Percentiles rank a stretch among this genome's conserved stretches.
Evolutionary conservation across 2,888 invertebrate species (phyloP).

Genomic region (Stegana nigrithorax): DNA sequence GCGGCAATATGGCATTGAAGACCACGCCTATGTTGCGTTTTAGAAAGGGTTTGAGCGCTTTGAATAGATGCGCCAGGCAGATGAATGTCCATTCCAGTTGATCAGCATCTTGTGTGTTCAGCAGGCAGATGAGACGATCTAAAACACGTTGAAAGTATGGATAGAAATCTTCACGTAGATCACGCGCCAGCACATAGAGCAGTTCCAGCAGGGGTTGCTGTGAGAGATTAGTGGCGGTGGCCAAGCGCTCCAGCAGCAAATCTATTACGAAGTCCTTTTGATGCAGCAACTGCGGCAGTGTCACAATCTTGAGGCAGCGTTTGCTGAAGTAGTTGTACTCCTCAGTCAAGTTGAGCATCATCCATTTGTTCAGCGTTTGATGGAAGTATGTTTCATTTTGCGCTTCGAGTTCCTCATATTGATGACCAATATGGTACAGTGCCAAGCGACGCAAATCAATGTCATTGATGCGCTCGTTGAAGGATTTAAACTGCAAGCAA

Average conservation of each 20-base stretch:
- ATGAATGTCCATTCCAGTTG: constrained; percentile 88
- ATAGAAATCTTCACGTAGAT: constrained; percentile 90
- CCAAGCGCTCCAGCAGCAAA: constrained; percentile 79
- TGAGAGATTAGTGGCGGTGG: constrained; percentile 78
- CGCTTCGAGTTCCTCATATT: constrained; percentile 76
- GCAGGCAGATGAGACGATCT: constrained; percentile 76
- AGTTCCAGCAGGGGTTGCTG: constrained; percentile 87
- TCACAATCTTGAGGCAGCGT: constrained; percentile 81
- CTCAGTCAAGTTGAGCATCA: constrained; percentile 86
- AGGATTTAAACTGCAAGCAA: constrained; percentile 81
- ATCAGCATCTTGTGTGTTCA: constrained; percentile 83
- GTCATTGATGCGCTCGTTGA: constrained; percentile 86
- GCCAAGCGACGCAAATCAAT: constrained; percentile 86
- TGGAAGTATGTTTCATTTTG: constrained; percentile 82
- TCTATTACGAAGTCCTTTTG: constrained; percentile 82
- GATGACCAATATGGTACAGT: constrained; percentile 84
- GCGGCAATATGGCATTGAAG: constrained; percentile 78
- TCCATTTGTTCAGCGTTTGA: constrained; percentile 89
- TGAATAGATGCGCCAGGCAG: constrained; percentile 90
- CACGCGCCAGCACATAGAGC: constrained; percentile 85
- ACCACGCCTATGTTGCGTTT: constrained; percentile 82
- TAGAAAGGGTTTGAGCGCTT: constrained; percentile 86
- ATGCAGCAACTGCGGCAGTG: constrained; percentile 86
- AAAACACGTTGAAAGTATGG: constrained; percentile 84
- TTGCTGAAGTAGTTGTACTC: constrained; percentile 82